phyloP scores from a whole-genome alignment of 2,888 invertebrate genomes.

The Unio pictorum region DNA sequence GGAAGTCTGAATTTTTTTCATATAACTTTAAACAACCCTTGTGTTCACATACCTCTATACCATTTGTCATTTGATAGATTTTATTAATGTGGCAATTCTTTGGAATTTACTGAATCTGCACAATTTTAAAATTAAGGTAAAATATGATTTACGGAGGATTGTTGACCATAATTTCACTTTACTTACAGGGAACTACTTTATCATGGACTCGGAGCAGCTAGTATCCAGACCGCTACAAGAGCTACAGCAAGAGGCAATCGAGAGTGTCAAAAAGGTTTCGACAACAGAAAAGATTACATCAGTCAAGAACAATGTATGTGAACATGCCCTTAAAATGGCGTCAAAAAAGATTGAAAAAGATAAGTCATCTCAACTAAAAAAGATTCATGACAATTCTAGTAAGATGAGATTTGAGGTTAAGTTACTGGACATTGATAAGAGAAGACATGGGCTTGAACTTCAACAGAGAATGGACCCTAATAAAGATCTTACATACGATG shows the following conservation, averaged over 20 bases:
- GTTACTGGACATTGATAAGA: conserved; percentile 58
- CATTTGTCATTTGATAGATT: no score
- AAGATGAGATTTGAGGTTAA: conserved; percentile 61
- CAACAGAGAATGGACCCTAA: conserved; percentile 55
- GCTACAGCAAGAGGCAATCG: conserved; percentile 50
- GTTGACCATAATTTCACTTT: conserved; percentile 2
- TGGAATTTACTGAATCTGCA: no score
- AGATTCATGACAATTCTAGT: conserved; percentile 51
- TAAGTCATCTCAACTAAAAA: conserved; percentile 40
- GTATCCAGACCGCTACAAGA: conserved; percentile 59
- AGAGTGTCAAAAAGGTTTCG: conserved; percentile 45
- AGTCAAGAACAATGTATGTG: conserved; percentile 65
- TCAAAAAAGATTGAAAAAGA: conserved; percentile 49
- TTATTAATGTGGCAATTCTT: no score
- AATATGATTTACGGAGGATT: no score
- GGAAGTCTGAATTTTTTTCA: no score
- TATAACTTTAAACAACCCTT: no score
- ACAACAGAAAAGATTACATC: conserved; percentile 59
- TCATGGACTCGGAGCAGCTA: conserved; percentile 64
- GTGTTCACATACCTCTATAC: no score
- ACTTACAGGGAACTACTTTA: conserved; percentile 63
- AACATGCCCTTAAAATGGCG: conserved; percentile 49
- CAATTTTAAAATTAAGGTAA: no score
- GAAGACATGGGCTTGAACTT: conserved; percentile 53
- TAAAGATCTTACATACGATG: conserved; percentile 60